phyloP scores from a whole-genome alignment of 2,797 vertebrate genomes.

The Fistularia commersonii region DNA sequence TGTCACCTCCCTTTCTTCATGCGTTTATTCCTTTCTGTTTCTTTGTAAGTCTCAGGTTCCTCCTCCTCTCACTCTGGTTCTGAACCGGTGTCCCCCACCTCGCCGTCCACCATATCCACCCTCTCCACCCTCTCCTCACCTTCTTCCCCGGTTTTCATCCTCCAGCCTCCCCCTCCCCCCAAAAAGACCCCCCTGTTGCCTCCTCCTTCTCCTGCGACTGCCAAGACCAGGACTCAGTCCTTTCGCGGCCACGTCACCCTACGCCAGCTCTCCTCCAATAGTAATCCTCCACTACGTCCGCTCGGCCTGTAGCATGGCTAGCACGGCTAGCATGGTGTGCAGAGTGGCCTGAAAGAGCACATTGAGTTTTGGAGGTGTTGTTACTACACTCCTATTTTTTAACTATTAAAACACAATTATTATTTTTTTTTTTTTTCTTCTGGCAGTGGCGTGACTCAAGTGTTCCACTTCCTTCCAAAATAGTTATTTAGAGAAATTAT shows the following conservation, averaged over 20 bases:
- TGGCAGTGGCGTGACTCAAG: too few relatives aligned
- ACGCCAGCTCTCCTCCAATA: slow-evolving; percentile 74
- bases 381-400: not conserved
- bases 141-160: slow-evolving; percentile 75
- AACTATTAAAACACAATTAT: too few relatives aligned
- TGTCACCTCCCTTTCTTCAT: slow-evolving; percentile 8
- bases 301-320: slow-evolving; percentile 58
- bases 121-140: slow-evolving; percentile 78
- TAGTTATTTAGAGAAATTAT: too few relatives aligned
- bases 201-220: slow-evolving; percentile 72
- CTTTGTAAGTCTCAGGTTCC: slow-evolving; percentile 88
- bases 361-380: not conserved
- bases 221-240: slow-evolving; percentile 78
- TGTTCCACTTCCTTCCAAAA: too few relatives aligned
- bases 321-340: slow-evolving; percentile 20
- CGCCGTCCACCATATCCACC: slow-evolving; percentile 81
- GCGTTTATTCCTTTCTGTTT: slow-evolving; percentile 62
- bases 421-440: too few relatives aligned
- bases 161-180: slow-evolving; percentile 69
- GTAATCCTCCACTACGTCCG: slow-evolving; percentile 73
- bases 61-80: slow-evolving; percentile 88
- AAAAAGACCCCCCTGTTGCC: slow-evolving; percentile 58
- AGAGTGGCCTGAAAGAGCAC: slow-evolving; percentile 1
- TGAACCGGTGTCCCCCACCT: slow-evolving; percentile 81
- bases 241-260: slow-evolving; percentile 80